A percentile compares a stretch with the other conserved stretches of the same genome.
These are phyloP conservation scores for Morphnarchus princeps DNA, from an alignment of 2,113 vertebrate genomes.

Conservation along the genomic window DNA sequence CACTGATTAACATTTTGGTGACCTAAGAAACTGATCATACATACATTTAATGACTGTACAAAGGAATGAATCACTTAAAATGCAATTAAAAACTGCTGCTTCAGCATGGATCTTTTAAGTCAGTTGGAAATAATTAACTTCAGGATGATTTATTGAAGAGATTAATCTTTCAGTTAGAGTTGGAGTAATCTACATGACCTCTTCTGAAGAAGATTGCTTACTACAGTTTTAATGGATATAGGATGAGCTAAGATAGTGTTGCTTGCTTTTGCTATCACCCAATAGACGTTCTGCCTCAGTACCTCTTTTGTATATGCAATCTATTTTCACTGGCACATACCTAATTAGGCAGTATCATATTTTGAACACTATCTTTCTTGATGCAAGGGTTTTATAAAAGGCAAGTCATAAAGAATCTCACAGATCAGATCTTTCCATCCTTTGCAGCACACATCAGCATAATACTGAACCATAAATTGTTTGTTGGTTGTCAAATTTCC, in stretches of 20 bases:
- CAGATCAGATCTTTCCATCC: neutral
- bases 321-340: neutral
- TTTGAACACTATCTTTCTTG: neutral
- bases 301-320: neutral
- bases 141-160: slow-evolving; percentile 26
- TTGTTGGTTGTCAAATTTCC: neutral
- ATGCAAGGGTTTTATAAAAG: neutral
- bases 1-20: neutral
- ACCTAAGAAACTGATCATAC: neutral
- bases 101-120: slow-evolving; percentile 17
- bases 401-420: neutral
- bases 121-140: slow-evolving; percentile 21
- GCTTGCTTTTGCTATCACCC: neutral
- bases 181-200: neutral
- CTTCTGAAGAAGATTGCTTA: neutral
- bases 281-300: neutral
- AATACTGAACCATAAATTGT: neutral
- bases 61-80: slow-evolving; percentile 5
- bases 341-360: neutral
- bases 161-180: slow-evolving; percentile 12
- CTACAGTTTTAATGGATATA: neutral
- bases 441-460: neutral
- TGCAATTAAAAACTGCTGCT: slow-evolving; percentile 17
- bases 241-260: neutral
- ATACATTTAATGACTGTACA: neutral